Percentiles rank a stretch among this genome's conserved stretches.
Evolutionary conservation across 2,797 vertebrate species (phyloP).

Genomic region (Argyrosomus regius): DNA sequence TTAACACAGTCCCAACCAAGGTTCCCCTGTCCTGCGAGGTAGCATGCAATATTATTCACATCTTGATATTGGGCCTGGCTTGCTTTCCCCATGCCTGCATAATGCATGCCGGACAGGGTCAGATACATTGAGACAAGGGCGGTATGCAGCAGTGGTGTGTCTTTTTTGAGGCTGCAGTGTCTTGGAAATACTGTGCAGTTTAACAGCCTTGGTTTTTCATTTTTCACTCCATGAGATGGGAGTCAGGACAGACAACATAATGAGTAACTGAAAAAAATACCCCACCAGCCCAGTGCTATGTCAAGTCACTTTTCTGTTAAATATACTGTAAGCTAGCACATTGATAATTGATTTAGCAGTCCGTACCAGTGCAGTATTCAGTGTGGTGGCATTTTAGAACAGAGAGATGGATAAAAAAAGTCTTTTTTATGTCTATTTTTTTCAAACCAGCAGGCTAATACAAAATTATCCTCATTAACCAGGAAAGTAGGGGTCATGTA

Average conservation of each 20-base stretch:
- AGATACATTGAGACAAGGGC: conserved; percentile 59
- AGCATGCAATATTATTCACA: conserved; percentile 82
- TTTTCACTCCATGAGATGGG: conserved; percentile 4
- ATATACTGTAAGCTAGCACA: conserved; percentile 17
- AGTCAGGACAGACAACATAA: conserved; percentile 23
- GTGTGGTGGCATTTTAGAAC: conserved; percentile 12
- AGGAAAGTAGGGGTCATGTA: conserved; percentile 44
- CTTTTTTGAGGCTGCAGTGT: conserved; percentile 31
- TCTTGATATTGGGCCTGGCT: conserved; percentile 77
- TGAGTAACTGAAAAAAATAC: conserved; percentile 10
- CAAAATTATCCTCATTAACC: conserved; percentile 51
- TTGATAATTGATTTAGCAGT: conserved; percentile 33
- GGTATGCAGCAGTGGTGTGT: conserved; percentile 33
- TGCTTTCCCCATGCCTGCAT: conserved; percentile 77
- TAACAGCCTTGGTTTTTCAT: conserved; percentile 14
- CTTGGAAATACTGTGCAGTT: conserved; percentile 11
- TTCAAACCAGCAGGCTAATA: conserved; percentile 22
- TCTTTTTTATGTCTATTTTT: conserved; percentile 7
- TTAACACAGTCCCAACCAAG: conserved; percentile 78
- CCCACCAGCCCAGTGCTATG: not conserved
- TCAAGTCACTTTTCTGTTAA: conserved; percentile 13
- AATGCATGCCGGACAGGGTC: conserved; percentile 76
- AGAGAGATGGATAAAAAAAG: conserved; percentile 3
- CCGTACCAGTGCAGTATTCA: not conserved
- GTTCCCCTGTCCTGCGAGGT: conserved; percentile 81